Evolutionary conservation across 2,797 vertebrate species (phyloP).

Genomic region (Lindbergichthys nudifrons): DNA sequence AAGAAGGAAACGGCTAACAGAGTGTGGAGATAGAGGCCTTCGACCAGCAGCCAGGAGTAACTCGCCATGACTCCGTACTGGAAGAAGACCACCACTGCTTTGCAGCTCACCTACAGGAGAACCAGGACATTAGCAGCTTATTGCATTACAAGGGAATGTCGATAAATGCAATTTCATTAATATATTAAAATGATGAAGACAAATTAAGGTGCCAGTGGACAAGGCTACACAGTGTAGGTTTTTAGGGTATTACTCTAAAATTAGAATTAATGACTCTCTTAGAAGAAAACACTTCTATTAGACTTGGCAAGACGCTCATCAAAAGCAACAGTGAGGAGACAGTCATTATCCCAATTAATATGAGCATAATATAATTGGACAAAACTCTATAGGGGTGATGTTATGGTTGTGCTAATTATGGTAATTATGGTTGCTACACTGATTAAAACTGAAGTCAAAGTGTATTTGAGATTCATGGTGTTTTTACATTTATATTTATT

Average conservation of each 20-base stretch:
- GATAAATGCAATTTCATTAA: slow-evolving; percentile 1
- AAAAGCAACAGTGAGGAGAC: slow-evolving; percentile 11
- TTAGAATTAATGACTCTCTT: slow-evolving; percentile 11
- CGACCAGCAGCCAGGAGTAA: slow-evolving; percentile 97
- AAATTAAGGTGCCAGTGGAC: background rate
- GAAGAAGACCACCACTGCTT: slow-evolving; percentile 93
- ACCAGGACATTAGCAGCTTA: background rate
- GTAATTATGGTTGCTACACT: slow-evolving; percentile 2
- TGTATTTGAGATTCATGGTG: slow-evolving; percentile 1
- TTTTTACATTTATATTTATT: background rate
- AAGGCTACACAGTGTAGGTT: background rate
- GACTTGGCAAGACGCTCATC: slow-evolving; percentile 1
- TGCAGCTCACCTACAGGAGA: slow-evolving; percentile 89
- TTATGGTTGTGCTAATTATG: slow-evolving; percentile 4
- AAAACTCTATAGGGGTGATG: background rate
- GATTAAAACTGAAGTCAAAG: slow-evolving; percentile 15
- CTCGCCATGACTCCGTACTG: slow-evolving; percentile 97
- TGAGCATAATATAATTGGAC: slow-evolving; percentile 13
- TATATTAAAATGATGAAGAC: slow-evolving; percentile 18
- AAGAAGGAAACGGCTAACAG: slow-evolving; percentile 96
- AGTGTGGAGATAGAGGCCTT: slow-evolving; percentile 95
- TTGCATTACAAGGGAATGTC: background rate
- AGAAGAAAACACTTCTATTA: background rate
- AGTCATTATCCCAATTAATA: slow-evolving; percentile 13
- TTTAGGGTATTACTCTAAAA: slow-evolving; percentile 27